Percentiles rank a stretch among this genome's conserved stretches.
phyloP scores from a whole-genome alignment of 2,797 vertebrate species.

The Mormyrus hasselquistii region DNA sequence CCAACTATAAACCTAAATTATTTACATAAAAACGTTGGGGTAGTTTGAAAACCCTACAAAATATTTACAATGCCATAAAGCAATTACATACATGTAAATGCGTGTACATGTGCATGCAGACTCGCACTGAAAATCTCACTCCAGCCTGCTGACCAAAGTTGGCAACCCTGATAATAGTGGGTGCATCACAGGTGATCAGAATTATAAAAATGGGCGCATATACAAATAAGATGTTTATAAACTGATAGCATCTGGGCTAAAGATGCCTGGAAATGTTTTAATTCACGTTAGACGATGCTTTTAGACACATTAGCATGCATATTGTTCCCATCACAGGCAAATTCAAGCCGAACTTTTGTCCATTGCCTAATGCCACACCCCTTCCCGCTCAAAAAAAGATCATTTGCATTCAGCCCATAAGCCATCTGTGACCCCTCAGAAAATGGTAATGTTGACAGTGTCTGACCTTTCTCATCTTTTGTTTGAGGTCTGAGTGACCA shows the following conservation, averaged over 20 bases:
- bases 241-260: neutral
- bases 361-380: neutral
- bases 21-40: neutral
- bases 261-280: neutral
- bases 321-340: neutral
- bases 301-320: neutral
- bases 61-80: neutral
- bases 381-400: neutral
- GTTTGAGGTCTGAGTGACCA: neutral
- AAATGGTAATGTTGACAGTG: constrained; percentile 16
- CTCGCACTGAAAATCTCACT: neutral
- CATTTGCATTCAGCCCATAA: constrained; percentile 18
- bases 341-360: neutral
- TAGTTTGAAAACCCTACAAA: neutral
- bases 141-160: neutral
- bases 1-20: neutral
- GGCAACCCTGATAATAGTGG: neutral
- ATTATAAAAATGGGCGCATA: neutral
- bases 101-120: neutral
- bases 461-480: constrained; percentile 22
- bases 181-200: neutral
- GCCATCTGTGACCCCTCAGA: constrained; percentile 8
- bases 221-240: neutral
- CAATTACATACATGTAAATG: neutral
- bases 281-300: neutral